Conservation (phyloP, 2,113 vertebrate species). For the Myotis lucifugus region DNA sequence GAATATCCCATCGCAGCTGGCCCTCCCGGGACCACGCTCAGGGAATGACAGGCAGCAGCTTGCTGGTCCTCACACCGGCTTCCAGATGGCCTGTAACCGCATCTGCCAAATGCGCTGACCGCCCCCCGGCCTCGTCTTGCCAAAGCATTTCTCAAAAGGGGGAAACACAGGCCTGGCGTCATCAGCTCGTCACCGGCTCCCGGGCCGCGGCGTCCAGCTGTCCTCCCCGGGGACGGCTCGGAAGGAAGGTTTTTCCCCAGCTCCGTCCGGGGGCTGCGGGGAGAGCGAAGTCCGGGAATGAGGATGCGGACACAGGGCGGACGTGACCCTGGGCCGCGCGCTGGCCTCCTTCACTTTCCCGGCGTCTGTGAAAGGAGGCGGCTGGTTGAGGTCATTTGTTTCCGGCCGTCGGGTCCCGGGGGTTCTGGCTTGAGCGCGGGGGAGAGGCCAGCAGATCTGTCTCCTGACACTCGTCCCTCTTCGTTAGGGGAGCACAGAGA, state of each 20-base stretch:
- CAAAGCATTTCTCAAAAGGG: slow-evolving; percentile 69
- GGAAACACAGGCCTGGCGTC: slow-evolving; percentile 49
- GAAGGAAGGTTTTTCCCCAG: neutral
- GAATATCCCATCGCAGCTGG: neutral
- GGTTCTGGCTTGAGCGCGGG: neutral
- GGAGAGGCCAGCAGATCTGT: neutral
- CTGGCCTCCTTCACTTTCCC: neutral
- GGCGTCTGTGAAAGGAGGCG: neutral
- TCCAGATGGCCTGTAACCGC: slow-evolving; percentile 55
- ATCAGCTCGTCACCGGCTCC: neutral
- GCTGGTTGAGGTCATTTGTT: slow-evolving; percentile 47
- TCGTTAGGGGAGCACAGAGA: neutral
- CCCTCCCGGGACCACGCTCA: neutral
- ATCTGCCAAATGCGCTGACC: slow-evolving; percentile 43
- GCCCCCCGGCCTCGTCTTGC: neutral
- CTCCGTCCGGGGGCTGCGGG: neutral
- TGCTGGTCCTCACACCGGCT: neutral
- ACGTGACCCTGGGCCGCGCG: neutral
- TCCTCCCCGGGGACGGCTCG: neutral
- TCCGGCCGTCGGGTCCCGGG: neutral
- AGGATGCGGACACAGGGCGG: neutral
- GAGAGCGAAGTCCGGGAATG: slow-evolving; percentile 15
- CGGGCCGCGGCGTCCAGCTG: neutral
- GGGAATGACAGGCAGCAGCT: neutral
- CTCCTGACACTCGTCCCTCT: neutral